Base-by-base conservation (phyloP, 2,797 vertebrate genomes). In the Microcaecilia unicolor region DNA sequence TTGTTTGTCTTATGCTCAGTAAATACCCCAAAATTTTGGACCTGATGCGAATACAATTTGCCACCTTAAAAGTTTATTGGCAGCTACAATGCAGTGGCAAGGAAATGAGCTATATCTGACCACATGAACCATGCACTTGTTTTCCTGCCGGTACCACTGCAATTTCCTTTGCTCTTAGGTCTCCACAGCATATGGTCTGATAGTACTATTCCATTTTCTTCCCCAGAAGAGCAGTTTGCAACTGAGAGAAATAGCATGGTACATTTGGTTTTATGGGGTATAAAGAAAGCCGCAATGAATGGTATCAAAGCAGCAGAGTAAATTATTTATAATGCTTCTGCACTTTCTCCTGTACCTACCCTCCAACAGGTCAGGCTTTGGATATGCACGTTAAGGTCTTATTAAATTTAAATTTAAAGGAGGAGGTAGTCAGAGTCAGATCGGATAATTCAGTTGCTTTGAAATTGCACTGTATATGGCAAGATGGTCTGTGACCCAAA, bases 231-330 rank as follows among this genome's bases (percentile, higher is more conserved):
- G 60, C 38, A 33, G 39, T 68, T 64, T 34, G 55, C 37, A 64
- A 55, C 1, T 6, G 45, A 58, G 55, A 59, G 53, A 55, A 72
- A 70, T 43, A 62, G 60, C 53, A 61, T 39, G 57, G 58, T 63
- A 62, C 72, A 66, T 65, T 69, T 52, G 60, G 61, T 72, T 76
- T 62, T 20, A 71, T 69, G 50, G 55, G 51, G 55, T 64, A 67
- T 66, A 68, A 69, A 64, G 66, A 58, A 56, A 62, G 41, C 53
- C 63, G 34, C 41, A 44, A 36, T 22, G 26, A 61, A 51, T 39
- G 37, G 67, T 33, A 64, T 55, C 37, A 23, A 42, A 45, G 64
- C 47, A 53, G 34, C 7, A 2, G 31, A 48, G 61, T 60, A 55
- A 64, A 57, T 70, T 58, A 61, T 74, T 64, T 57, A 63, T 42